phyloP scores from a whole-genome alignment of 2,797 vertebrate genomes.

The Sebastiscus albofasciatus region DNA sequence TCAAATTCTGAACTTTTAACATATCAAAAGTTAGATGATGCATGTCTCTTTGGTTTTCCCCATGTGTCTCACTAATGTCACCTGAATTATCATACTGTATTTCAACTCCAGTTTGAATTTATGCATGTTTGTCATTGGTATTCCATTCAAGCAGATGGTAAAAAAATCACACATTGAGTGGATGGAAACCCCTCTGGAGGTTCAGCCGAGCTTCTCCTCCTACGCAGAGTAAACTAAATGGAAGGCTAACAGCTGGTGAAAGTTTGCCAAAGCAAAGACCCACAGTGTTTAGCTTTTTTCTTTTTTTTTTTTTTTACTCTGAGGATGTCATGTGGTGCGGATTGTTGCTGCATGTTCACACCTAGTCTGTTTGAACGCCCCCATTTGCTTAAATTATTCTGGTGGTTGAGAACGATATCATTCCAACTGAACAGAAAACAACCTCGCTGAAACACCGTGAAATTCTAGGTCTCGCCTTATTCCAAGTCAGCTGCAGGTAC shows the following conservation, averaged over 20 bases:
- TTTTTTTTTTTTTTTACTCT: not conserved
- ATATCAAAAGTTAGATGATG: not conserved
- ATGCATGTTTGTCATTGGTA: not conserved
- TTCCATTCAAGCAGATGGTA: slow-evolving; percentile 35
- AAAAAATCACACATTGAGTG: not conserved
- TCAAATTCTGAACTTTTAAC: not conserved
- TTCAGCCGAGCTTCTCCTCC: slow-evolving; percentile 23
- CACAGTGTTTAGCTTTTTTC: not conserved
- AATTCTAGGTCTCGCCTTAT: not conserved
- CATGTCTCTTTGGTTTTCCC: not conserved
- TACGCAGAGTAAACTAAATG: slow-evolving; percentile 27
- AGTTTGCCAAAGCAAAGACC: slow-evolving; percentile 11
- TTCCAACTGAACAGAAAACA: not conserved
- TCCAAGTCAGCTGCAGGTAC: not conserved
- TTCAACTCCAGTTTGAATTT: not conserved
- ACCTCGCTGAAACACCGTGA: not conserved
- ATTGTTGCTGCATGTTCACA: slow-evolving; percentile 4
- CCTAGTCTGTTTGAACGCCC: not conserved
- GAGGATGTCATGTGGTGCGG: not conserved
- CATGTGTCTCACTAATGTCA: not conserved
- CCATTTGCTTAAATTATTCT: slow-evolving; percentile 30
- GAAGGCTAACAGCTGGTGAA: slow-evolving; percentile 23
- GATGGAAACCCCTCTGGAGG: slow-evolving; percentile 12
- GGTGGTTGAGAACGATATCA: not conserved
- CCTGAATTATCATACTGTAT: not conserved